A percentile compares a stretch with the other conserved stretches of the same genome.
These are phyloP conservation scores for Branchinecta lindahli DNA, from an alignment of 1,140 invertebrate genomes.

Conservation along the genomic window DNA sequence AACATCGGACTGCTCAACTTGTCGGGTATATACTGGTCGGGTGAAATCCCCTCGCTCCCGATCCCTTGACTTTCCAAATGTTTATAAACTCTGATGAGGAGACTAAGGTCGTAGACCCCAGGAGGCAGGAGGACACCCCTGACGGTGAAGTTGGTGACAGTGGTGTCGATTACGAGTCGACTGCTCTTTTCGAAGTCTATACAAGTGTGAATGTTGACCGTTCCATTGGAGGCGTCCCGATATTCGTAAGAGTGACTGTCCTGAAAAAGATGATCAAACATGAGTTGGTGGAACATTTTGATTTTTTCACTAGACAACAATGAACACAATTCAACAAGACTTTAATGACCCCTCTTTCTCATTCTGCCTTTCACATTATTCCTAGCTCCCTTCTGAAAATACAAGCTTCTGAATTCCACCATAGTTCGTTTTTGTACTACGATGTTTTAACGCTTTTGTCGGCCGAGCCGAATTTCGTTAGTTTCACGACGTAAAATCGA, in stretches of 20 bases:
- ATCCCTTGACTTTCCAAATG: not conserved
- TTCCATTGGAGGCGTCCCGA: not conserved
- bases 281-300: no score
- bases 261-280: not conserved
- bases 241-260: not conserved
- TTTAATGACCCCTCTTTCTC: no score
- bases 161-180: not conserved
- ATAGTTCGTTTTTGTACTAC: no score
- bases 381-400: no score
- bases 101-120: not conserved
- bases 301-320: no score
- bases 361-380: no score
- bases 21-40: not conserved
- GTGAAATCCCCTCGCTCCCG: not conserved
- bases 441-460: no score
- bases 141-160: not conserved
- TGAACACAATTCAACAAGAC: no score
- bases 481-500: no score
- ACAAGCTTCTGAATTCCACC: no score
- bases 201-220: not conserved
- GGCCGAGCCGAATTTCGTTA: no score
- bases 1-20: not conserved
- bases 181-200: not conserved
- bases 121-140: not conserved
- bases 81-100: not conserved